phyloP scores from a whole-genome alignment of 2,888 invertebrate species.

The Acanthopleura granulata region DNA sequence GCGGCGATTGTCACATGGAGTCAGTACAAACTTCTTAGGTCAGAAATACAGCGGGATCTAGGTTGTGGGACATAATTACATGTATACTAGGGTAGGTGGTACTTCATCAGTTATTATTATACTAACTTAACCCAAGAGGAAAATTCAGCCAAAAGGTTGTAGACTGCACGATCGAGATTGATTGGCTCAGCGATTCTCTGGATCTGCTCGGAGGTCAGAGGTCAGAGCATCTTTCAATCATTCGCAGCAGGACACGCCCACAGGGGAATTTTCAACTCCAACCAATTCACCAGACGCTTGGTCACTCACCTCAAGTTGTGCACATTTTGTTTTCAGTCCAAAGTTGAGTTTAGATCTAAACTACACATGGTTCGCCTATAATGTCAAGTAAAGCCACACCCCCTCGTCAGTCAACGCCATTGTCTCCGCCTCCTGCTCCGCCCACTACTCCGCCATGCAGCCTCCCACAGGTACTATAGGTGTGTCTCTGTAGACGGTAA shows the following conservation, averaged over 20 bases:
- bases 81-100: too few species aligned
- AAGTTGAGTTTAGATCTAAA: slow-evolving; percentile 14
- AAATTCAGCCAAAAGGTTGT: not conserved
- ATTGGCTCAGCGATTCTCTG: too few species aligned
- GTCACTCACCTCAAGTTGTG: slow-evolving; percentile 13
- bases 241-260: not conserved
- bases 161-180: not conserved
- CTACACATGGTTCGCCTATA: not conserved
- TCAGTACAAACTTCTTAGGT: too few species aligned
- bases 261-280: slow-evolving; percentile 1
- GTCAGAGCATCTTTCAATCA: not conserved
- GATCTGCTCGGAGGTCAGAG: not conserved
- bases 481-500: not conserved
- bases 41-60: too few species aligned
- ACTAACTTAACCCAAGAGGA: not conserved
- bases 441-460: not conserved
- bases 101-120: too few species aligned
- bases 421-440: slow-evolving; percentile 5
- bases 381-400: not conserved
- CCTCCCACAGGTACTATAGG: slow-evolving; percentile 1
- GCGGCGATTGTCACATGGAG: too few species aligned
- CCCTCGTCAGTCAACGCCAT: not conserved
- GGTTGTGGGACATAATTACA: too few species aligned
- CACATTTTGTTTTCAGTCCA: slow-evolving; percentile 20
- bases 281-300: not conserved